phyloP scores from a whole-genome alignment of 2,888 invertebrate species.

The Nycteola revayana region DNA sequence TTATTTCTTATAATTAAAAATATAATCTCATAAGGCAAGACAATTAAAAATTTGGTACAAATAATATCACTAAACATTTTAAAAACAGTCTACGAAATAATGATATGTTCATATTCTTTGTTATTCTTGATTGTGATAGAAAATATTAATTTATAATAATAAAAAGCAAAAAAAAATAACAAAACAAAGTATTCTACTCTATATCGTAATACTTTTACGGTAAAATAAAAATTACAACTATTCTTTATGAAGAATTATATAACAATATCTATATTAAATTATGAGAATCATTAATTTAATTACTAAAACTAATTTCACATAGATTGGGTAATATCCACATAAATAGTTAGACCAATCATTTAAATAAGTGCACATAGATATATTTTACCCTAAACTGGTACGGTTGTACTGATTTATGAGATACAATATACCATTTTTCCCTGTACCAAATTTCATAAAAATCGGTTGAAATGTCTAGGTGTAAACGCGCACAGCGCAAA shows the following conservation, averaged over 20 bases:
- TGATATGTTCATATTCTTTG: slow-evolving; percentile 75
- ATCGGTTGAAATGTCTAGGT: too few species aligned
- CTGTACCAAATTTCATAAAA: too few species aligned
- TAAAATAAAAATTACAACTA: slow-evolving; percentile 38
- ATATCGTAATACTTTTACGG: slow-evolving; percentile 61
- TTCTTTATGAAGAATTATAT: slow-evolving; percentile 1
- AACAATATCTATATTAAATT: slow-evolving; percentile 1
- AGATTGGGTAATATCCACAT: too few species aligned
- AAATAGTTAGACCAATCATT: too few species aligned
- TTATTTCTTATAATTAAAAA: slow-evolving; percentile 12
- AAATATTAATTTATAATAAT: slow-evolving; percentile 27
- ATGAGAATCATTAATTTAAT: slow-evolving; percentile 22
- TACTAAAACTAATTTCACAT: neutral
- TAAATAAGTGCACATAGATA: too few species aligned
- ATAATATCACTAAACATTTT: slow-evolving; percentile 26
- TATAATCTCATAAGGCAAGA: slow-evolving; percentile 40
- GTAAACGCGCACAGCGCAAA: too few species aligned
- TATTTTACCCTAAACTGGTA: too few species aligned
- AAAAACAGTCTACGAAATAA: slow-evolving; percentile 35
- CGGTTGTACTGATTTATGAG: too few species aligned
- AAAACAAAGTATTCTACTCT: slow-evolving; percentile 45
- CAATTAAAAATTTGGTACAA: slow-evolving; percentile 27
- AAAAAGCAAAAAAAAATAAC: slow-evolving; percentile 24
- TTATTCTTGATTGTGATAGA: slow-evolving; percentile 62
- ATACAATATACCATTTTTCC: too few species aligned